These are phyloP conservation scores for Corythoichthys haematopterus DNA, from an alignment of 2,113 vertebrate species.

Conservation along the genomic window DNA sequence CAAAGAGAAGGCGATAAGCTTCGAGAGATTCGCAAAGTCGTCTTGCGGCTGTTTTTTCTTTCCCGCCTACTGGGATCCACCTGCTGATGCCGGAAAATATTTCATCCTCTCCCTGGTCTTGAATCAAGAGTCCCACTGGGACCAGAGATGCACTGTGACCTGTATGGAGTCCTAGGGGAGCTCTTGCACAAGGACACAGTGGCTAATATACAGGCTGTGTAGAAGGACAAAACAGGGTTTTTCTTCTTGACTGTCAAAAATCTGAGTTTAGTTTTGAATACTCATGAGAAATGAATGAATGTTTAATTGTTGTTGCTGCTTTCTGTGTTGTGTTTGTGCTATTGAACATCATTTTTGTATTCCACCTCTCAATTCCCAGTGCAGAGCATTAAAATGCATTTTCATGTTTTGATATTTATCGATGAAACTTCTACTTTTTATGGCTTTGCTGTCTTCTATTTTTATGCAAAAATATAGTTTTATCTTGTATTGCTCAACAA, in stretches of 20 bases:
- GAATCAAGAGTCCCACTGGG: conserved; percentile 44
- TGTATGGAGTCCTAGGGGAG: conserved; percentile 27
- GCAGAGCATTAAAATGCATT: conserved; percentile 10
- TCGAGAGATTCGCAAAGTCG: conserved; percentile 27
- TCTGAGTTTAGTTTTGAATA: conserved; percentile 28
- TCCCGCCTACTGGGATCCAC: conserved; percentile 70
- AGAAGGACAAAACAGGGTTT: conserved; percentile 26
- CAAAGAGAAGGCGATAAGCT: conserved; percentile 41
- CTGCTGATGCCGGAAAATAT: conserved; percentile 70
- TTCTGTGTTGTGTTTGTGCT: conserved; percentile 43
- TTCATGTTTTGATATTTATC: conserved; percentile 2
- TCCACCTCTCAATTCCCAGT: conserved; percentile 12
- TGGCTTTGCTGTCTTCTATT: conserved; percentile 9
- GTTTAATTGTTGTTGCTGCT: conserved; percentile 45
- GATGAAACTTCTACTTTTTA: conserved; percentile 10
- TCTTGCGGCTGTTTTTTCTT: conserved; percentile 9
- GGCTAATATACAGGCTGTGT: conserved; percentile 18
- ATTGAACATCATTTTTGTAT: conserved; percentile 24
- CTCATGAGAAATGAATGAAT: conserved; percentile 41
- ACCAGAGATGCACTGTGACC: conserved; percentile 46
- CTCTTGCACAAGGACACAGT: conserved; percentile 45
- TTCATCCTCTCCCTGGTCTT: conserved; percentile 52
- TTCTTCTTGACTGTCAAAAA: background rate
- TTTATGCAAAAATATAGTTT: conserved; percentile 28
- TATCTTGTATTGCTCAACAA: conserved; percentile 27